Conservation (phyloP, 2,113 vertebrate genomes). For the Salvelinus alpinus region DNA sequence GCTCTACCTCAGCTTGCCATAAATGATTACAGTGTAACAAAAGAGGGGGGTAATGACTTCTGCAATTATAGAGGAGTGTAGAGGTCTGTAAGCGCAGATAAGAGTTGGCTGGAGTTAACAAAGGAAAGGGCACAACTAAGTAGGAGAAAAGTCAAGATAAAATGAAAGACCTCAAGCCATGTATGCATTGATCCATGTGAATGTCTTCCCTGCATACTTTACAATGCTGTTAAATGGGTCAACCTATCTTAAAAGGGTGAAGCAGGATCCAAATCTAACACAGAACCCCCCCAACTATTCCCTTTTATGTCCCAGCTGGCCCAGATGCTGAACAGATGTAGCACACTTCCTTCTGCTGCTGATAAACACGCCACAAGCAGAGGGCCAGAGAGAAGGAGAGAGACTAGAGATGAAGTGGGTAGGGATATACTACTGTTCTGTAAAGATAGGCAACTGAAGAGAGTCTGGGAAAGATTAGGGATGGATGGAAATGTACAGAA, state of each 20-base stretch:
- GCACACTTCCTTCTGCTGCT: slow-evolving; percentile 48
- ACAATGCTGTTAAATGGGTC: slow-evolving; percentile 14
- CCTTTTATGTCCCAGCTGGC: slow-evolving; percentile 64
- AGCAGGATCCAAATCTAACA: slow-evolving; percentile 44
- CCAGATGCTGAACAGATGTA: slow-evolving; percentile 76
- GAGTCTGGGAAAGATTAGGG: too few species aligned
- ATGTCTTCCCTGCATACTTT: slow-evolving; percentile 19
- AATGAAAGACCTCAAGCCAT: slow-evolving; percentile 11
- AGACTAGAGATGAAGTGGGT: not conserved
- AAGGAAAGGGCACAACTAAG: slow-evolving; percentile 2
- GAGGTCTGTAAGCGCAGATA: not conserved
- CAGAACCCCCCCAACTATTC: slow-evolving; percentile 23
- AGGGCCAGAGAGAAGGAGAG: slow-evolving; percentile 10
- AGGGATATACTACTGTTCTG: not conserved
- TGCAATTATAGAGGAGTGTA: slow-evolving; percentile 22
- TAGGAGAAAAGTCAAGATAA: not conserved
- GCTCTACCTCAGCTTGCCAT: slow-evolving; percentile 4
- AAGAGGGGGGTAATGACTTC: not conserved
- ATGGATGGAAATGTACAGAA: too few species aligned
- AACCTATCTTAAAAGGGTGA: slow-evolving; percentile 1
- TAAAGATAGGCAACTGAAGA: too few species aligned
- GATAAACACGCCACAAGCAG: slow-evolving; percentile 54
- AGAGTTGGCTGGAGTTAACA: slow-evolving; percentile 5
- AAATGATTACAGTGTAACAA: slow-evolving; percentile 31
- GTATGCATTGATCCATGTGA: slow-evolving; percentile 29